Evolutionary conservation across 2,113 vertebrate genomes (phyloP), one percentile per base, ranked within the genome.

Genomic region (Lontra canadensis): DNA sequence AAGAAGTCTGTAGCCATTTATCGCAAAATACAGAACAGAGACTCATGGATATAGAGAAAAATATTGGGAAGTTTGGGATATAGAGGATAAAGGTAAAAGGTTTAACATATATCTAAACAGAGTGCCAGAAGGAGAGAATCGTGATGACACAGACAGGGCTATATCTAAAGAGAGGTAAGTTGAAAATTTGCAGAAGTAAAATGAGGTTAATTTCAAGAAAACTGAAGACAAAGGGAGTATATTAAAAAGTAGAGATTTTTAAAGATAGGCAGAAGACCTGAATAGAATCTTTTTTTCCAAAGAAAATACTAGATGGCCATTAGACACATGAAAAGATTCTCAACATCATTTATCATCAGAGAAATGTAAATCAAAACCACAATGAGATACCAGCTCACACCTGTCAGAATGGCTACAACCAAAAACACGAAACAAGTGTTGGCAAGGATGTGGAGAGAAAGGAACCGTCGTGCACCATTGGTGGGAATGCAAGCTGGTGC

Each of bases 1-100:
- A 97, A 97, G 80, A 92, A 94, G 74, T 55, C 39, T 63, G 7
- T 94, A 44, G 12, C 14, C 65, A 80, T 85, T 15, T 74, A 34
- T 69, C 73, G 25, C 9, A 65, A 95, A 88, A 78, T 47, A 57
- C 39, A 81, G 23, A 87, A 57, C 25, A 63, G 1, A 95, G 36
- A 95, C 78, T 91, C 49, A 15, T 14, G 3, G 34, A 55, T 65
- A 71, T 23, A 95, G 39, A 74, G 7, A 52, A 84, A 69, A 7
- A 65, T 26, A 83, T 90, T 18, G 71, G 87, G 29, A 78, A 8
- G 11, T 23, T 81, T 69, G 85, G 5, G 9, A 63, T 31, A n/a
- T 0, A 47, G 10, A 78, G 11, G 42, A 78, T n/a, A 88, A 97
- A 67, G 88, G 39, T 14, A 59, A 74, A 88, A 95, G 29, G 0